These are phyloP conservation scores for Tinea trinotella DNA, from an alignment of 2,888 invertebrate genomes.

Conservation along the genomic window DNA sequence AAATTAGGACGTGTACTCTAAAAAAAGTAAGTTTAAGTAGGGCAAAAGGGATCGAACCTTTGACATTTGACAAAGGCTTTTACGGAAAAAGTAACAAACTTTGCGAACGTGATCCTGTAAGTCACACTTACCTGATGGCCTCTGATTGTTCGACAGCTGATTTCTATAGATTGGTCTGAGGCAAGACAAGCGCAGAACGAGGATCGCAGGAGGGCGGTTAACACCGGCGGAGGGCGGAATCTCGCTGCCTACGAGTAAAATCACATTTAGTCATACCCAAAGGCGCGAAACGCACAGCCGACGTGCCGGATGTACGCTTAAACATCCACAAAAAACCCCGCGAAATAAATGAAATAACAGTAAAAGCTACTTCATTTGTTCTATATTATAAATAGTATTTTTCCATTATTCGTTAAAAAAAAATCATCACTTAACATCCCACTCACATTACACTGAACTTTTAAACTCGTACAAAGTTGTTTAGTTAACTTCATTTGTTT, in stretches of 20 bases:
- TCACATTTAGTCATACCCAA: constrained; percentile 52
- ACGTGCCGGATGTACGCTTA: constrained; percentile 23
- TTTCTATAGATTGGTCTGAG: constrained; percentile 23
- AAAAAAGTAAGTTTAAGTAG: too few species aligned
- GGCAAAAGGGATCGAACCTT: neutral
- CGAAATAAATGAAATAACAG: neutral
- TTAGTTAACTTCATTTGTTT: neutral
- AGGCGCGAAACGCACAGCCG: constrained; percentile 44
- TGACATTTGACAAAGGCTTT: neutral
- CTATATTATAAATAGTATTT: neutral
- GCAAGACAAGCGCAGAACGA: constrained; percentile 34
- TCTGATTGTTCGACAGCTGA: neutral
- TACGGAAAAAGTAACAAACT: neutral
- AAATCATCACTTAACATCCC: neutral
- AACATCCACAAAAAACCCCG: neutral
- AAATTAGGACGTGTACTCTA: too few species aligned
- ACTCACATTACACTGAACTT: constrained; percentile 8
- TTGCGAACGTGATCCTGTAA: neutral
- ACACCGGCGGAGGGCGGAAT: constrained; percentile 37
- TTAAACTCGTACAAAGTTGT: neutral
- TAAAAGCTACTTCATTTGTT: neutral
- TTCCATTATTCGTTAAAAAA: neutral
- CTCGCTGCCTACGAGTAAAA: constrained; percentile 44
- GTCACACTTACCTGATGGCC: neutral
- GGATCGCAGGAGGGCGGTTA: constrained; percentile 36